phyloP scores from a whole-genome alignment of 2,113 vertebrate genomes.

The Peromyscus maniculatus region DNA sequence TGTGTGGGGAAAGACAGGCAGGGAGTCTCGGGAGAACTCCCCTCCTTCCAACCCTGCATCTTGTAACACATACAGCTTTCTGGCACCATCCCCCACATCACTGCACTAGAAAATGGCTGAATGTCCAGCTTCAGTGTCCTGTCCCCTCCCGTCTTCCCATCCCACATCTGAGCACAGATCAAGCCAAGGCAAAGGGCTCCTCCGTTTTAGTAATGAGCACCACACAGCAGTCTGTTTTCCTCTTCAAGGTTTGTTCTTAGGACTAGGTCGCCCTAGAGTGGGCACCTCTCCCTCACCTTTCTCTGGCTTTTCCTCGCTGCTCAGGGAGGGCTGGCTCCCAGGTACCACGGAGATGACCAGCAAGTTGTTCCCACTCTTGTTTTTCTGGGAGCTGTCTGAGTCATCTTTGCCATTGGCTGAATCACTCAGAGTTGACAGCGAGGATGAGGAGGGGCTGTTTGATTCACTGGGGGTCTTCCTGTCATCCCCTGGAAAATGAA shows the following conservation, averaged over 20 bases:
- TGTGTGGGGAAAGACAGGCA: background rate
- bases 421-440: slow-evolving; percentile 97
- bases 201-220: background rate
- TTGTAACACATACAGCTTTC: background rate
- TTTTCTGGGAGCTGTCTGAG: slow-evolving; percentile 92
- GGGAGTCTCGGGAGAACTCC: background rate
- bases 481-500: slow-evolving; percentile 87
- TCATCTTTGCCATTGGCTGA: slow-evolving; percentile 98
- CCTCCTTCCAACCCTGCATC: background rate
- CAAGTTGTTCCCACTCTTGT: slow-evolving; percentile 93
- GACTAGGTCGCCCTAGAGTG: background rate
- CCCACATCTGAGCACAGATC: background rate
- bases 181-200: background rate
- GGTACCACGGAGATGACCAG: slow-evolving; percentile 95
- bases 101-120: background rate
- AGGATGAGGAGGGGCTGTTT: slow-evolving; percentile 97
- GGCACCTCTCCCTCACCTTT: slow-evolving; percentile 90
- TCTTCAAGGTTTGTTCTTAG: background rate
- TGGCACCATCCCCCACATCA: background rate
- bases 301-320: slow-evolving; percentile 95
- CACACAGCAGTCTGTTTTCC: background rate
- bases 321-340: slow-evolving; percentile 93
- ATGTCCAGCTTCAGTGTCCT: background rate
- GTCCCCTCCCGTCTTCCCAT: background rate
- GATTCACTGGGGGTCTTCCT: slow-evolving; percentile 91